Evolutionary conservation across 2,797 vertebrate genomes (phyloP).

Genomic region (Cygnus olor): DNA sequence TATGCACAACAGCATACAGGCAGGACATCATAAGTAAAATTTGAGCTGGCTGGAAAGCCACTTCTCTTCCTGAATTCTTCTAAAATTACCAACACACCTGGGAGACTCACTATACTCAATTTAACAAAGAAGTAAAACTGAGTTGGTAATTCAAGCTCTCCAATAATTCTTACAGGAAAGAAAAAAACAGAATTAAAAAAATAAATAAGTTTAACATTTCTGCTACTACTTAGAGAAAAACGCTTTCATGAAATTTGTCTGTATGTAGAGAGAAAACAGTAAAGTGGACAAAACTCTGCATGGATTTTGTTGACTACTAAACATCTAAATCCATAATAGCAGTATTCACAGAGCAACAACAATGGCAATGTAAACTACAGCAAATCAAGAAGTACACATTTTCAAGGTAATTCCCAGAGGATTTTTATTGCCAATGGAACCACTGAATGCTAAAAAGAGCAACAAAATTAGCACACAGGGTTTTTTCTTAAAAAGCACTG

Average conservation of each 20-base stretch:
- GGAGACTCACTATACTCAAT: neutral
- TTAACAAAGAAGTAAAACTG: neutral
- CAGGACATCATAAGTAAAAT: neutral
- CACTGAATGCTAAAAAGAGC: neutral
- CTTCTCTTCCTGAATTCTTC: neutral
- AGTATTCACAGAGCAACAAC: neutral
- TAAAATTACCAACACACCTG: neutral
- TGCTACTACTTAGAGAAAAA: neutral
- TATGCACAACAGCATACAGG: neutral
- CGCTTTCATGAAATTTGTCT: neutral
- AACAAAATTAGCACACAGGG: neutral
- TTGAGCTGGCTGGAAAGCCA: neutral
- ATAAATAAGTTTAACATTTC: neutral
- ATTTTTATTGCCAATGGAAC: neutral
- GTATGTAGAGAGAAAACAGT: neutral
- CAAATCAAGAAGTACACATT: neutral
- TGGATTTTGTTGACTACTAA: neutral
- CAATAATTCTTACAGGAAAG: neutral
- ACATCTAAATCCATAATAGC: neutral
- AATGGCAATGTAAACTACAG: neutral
- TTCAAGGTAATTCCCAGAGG: neutral
- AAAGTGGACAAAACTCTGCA: neutral
- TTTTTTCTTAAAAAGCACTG: neutral
- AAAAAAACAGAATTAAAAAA: neutral
- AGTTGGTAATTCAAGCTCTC: neutral